Evolutionary conservation across 2,888 invertebrate genomes (phyloP).

Genomic region (Macaria notata): DNA sequence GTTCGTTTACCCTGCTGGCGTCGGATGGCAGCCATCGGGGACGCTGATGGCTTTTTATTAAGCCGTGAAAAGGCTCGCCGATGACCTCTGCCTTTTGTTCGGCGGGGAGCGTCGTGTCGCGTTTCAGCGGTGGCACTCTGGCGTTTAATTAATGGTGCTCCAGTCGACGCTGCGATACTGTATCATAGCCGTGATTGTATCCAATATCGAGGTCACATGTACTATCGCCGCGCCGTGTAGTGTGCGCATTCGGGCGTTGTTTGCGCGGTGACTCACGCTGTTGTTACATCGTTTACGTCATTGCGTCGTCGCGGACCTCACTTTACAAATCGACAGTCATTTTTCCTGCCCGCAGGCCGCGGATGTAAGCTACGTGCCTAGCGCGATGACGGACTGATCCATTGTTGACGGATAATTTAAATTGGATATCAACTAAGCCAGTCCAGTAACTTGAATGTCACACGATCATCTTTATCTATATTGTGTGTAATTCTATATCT

Average conservation of each 20-base stretch:
- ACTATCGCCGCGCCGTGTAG: conserved; percentile 10
- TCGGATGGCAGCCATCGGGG: conserved; percentile 41
- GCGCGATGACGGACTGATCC: conserved; percentile 23
- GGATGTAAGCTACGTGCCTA: conserved; percentile 51
- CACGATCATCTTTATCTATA: too few relatives aligned
- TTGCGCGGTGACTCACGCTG: conserved; percentile 35
- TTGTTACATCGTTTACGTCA: conserved; percentile 31
- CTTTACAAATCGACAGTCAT: conserved; percentile 21
- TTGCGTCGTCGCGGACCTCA: conserved; percentile 29
- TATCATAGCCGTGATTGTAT: conserved; percentile 26
- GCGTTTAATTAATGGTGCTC: conserved; percentile 41
- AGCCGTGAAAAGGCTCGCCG: conserved; percentile 42
- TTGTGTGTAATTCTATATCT: too few relatives aligned
- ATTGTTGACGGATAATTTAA: conserved; percentile 20
- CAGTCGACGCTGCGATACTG: conserved; percentile 17
- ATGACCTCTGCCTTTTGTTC: conserved; percentile 50
- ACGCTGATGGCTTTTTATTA: conserved; percentile 49
- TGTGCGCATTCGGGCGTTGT: conserved; percentile 24
- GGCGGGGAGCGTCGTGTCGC: conserved; percentile 33
- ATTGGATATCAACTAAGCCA: conserved; percentile 9
- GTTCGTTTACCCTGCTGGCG: conserved; percentile 46
- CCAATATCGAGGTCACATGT: conserved; percentile 27
- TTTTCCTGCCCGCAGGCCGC: conserved; percentile 41
- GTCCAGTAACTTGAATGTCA: not conserved
- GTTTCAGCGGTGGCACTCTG: conserved; percentile 27